Base-by-base conservation (phyloP, 1,140 invertebrate species). In the Penaeus chinensis region DNA sequence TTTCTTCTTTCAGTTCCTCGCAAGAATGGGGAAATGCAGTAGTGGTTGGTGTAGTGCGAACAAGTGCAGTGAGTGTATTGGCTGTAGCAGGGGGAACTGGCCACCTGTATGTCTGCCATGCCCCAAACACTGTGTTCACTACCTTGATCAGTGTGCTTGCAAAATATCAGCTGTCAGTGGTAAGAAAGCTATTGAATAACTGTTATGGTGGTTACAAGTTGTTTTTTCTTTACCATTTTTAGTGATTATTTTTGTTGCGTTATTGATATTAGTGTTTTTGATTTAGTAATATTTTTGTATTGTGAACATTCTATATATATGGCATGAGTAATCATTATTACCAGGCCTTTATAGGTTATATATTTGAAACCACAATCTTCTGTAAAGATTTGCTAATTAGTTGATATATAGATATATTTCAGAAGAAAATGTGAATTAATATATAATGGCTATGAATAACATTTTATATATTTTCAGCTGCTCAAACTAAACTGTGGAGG, bases 1-100 rank as follows among this genome's bases (percentile, higher is more conserved):
- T 79, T 27, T 79, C 77, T 20, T 77, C 65, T 84, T 84, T 20
- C 85, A 89, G 89, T 24, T 76, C 71, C 74, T 87, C 82, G 18
- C 89, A 81, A 32, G 81, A 78, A 60, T 89, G 89, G 89, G 82
- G 86, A n/a, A 86, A 32, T 66, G 74, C 85, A 1, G 24, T 69
- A 16, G 89, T 89, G 47, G 89, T 87, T 27, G 89, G 85, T 42
- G 82, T 74, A 3, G 71, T 84, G 61, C 85, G 37, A n/a, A 89
- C 71, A 27, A 71, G 71, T 27, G 74, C 82, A 8, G 82, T 87
- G 80, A 82, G 80, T 54, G 22, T 87, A 61, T 62, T 87, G 61
- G 86, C 86, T 47, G 61, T 87, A 42, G 86, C 86, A 22, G 71
- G 74, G n/a, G 80, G 74, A 19, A 82, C 65, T 22, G 80, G 80